Conservation (phyloP, 2,113 vertebrate genomes). For the Panthera uncia region DNA sequence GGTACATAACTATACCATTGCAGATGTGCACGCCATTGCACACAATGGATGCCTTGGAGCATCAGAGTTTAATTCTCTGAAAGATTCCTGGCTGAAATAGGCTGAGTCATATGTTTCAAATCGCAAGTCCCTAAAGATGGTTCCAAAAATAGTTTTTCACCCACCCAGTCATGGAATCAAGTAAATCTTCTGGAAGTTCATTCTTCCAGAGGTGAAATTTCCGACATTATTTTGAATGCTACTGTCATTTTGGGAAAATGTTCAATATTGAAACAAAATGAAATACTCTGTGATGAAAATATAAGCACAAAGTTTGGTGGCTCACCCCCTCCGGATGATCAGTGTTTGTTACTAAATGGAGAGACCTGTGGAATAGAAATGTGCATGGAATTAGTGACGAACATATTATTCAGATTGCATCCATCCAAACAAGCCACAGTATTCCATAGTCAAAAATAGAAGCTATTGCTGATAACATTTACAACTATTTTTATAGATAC, state of each 20-base stretch:
- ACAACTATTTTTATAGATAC: neutral
- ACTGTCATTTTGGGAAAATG: neutral
- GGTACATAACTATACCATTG: neutral
- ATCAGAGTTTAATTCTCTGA: neutral
- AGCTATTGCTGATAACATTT: neutral
- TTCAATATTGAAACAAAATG: neutral
- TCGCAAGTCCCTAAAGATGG: neutral
- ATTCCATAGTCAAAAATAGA: neutral
- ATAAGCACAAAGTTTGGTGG: neutral
- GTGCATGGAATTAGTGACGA: neutral
- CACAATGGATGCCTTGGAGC: neutral
- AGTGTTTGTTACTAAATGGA: neutral
- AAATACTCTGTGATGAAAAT: neutral
- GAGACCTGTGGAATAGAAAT: neutral
- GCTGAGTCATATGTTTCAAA: conserved; percentile 9
- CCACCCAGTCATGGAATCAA: neutral
- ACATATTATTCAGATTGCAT: neutral
- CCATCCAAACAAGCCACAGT: neutral
- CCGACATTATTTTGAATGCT: neutral
- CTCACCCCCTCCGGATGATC: no score
- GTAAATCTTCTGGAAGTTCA: conserved; percentile 17
- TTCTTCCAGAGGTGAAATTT: neutral
- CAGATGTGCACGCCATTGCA: neutral
- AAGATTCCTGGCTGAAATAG: neutral
- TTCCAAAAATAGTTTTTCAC: neutral